Base-by-base conservation (phyloP, 2,113 vertebrate species). In the Strix aluco region DNA sequence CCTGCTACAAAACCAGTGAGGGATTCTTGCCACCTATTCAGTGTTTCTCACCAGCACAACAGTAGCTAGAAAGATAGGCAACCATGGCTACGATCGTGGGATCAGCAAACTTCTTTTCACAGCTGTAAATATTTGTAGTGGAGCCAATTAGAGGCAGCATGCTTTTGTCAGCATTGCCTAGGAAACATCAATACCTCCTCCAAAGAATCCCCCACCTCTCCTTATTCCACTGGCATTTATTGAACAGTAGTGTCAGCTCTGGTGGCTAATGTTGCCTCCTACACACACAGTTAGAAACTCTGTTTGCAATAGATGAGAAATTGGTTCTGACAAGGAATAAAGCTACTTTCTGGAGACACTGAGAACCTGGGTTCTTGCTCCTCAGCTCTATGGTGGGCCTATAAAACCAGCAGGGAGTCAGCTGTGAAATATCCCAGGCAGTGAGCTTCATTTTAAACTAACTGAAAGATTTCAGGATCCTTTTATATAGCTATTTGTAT, bases 51-150 rank as follows among this genome's bases (percentile, higher is more conserved):
- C 72, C 80, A 57, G 51, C 25, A 11, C 69, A 93, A 84, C 54
- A 90, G 92, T 86, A 91, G 78, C 86, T 95, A 86, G 88, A 85
- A 95, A 94, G 89, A 79, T 77, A 82, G 91, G 94, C 90, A 95
- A 88, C 97, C 94, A 91, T 95, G 95, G 92, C 95, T 96, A 96
- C 97, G 23, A 0, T 95, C 1, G 2, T 69, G 65, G 88, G 81
- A 95, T 96, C 95, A 38, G 86, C 92, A 97, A 95, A 96, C 86
- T 91, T 27, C 96, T 96, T 92, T 93, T 96, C 81, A 82, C 97
- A 96, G 95, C 95, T 97, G 97, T 97, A 97, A 96, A 97, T 97
- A 97, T 97, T 97, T 97, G 92, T 96, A 89, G 92, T 86, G 86
- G 69, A 95, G 94, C 95, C 97, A 97, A 96, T 96, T 97, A 96